phyloP scores from a whole-genome alignment of 1,140 invertebrate genomes.

The Lasioglossum albipes region DNA sequence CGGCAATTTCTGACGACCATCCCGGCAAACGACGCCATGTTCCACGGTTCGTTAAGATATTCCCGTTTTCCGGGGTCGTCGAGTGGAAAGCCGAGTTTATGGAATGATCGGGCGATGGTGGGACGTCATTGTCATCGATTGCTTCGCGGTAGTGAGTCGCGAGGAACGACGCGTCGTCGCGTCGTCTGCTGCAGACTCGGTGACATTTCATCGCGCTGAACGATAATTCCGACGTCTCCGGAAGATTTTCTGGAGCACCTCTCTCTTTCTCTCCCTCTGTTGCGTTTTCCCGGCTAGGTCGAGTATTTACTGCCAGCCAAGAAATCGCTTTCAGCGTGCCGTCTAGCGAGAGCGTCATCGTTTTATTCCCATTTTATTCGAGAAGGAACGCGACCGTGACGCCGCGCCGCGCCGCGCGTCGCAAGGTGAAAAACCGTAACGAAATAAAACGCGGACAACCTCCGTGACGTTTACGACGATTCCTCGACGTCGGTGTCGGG shows the following conservation, averaged over 20 bases:
- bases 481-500: too few relatives aligned
- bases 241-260: not conserved
- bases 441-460: too few relatives aligned
- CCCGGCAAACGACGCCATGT: not conserved
- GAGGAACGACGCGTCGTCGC: not conserved
- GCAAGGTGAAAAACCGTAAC: too few relatives aligned
- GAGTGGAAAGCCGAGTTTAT: not conserved
- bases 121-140: not conserved
- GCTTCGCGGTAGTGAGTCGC: not conserved
- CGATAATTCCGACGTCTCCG: not conserved
- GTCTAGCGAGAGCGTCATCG: not conserved
- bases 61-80: not conserved
- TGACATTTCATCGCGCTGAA: not conserved
- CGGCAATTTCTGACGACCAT: not conserved
- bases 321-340: conserved; percentile 16
- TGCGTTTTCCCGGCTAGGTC: not conserved
- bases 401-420: too few relatives aligned
- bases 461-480: too few relatives aligned
- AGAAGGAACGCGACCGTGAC: too few relatives aligned
- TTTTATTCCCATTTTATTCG: conserved; percentile 17
- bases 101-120: too few relatives aligned
- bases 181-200: not conserved
- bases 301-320: conserved; percentile 24
- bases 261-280: too few relatives aligned
- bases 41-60: not conserved